These are phyloP conservation scores for Microtus oregoni DNA, from an alignment of 2,113 vertebrate species.

Conservation along the genomic window DNA sequence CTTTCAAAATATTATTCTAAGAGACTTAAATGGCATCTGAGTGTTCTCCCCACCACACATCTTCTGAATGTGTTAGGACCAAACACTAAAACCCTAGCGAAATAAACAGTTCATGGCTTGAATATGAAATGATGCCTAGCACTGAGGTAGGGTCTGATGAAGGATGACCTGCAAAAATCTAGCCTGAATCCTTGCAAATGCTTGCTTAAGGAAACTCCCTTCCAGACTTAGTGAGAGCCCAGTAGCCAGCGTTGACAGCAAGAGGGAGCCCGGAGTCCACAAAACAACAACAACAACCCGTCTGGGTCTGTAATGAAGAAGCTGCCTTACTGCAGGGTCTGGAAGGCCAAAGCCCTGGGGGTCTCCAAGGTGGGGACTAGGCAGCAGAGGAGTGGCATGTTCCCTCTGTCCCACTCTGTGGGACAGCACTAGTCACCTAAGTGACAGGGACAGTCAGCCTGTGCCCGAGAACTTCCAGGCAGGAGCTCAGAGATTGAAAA, in stretches of 20 bases:
- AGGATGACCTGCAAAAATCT: background rate
- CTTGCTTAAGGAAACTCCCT: background rate
- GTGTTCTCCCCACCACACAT: background rate
- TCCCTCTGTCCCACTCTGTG: background rate
- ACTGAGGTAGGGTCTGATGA: background rate
- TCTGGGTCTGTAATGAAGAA: background rate
- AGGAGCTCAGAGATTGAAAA: background rate
- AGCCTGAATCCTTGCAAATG: background rate
- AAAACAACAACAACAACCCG: background rate
- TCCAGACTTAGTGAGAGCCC: background rate
- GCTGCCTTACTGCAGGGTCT: background rate
- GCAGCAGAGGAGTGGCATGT: accelerated
- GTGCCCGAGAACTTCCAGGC: background rate
- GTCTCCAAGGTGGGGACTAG: accelerated
- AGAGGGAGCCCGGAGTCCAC: conserved; percentile 54
- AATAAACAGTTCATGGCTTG: background rate
- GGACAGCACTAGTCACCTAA: no score
- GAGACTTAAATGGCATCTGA: background rate
- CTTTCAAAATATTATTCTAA: conserved; percentile 6
- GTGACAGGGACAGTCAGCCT: background rate
- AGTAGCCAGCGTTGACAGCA: background rate
- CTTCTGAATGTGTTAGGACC: background rate
- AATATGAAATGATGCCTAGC: background rate
- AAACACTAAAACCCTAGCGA: background rate
- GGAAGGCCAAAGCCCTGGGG: no score